phyloP scores from a whole-genome alignment of 2,797 vertebrate species.

The Rousettus madagascariensis region DNA sequence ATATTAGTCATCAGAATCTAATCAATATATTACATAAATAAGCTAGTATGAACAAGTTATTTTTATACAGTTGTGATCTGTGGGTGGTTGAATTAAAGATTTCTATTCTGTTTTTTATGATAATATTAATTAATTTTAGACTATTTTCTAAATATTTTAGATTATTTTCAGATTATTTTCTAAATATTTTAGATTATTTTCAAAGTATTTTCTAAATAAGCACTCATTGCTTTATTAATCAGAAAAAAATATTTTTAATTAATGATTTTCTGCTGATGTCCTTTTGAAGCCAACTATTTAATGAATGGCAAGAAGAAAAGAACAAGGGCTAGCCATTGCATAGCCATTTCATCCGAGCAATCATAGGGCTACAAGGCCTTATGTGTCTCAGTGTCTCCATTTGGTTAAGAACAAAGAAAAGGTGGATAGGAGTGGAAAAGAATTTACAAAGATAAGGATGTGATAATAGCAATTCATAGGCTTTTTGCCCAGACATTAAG shows the following conservation, averaged over 20 bases:
- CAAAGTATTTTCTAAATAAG: slow-evolving; percentile 35
- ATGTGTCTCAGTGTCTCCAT: neutral
- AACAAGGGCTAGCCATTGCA: neutral
- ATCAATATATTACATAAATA: neutral
- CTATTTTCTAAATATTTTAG: no score
- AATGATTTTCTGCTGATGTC: slow-evolving; percentile 17
- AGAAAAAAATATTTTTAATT: slow-evolving; percentile 51
- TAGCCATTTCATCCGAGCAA: neutral
- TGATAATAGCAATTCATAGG: slow-evolving; percentile 54
- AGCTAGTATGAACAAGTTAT: neutral
- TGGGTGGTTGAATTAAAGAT: neutral
- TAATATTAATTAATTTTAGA: neutral
- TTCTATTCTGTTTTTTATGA: slow-evolving; percentile 46
- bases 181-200: no score
- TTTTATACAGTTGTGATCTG: neutral
- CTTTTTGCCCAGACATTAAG: slow-evolving; percentile 67
- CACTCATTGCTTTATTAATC: neutral
- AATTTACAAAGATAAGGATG: slow-evolving; percentile 57
- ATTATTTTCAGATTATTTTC: no score
- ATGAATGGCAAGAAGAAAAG: slow-evolving; percentile 16
- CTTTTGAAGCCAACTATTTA: slow-evolving; percentile 7
- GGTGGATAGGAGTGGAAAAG: neutral
- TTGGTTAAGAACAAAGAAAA: slow-evolving; percentile 55
- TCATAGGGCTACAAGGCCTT: neutral
- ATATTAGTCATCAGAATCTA: neutral